Base-by-base conservation (phyloP, 2,797 vertebrate genomes). In the Diplodus sargus region DNA sequence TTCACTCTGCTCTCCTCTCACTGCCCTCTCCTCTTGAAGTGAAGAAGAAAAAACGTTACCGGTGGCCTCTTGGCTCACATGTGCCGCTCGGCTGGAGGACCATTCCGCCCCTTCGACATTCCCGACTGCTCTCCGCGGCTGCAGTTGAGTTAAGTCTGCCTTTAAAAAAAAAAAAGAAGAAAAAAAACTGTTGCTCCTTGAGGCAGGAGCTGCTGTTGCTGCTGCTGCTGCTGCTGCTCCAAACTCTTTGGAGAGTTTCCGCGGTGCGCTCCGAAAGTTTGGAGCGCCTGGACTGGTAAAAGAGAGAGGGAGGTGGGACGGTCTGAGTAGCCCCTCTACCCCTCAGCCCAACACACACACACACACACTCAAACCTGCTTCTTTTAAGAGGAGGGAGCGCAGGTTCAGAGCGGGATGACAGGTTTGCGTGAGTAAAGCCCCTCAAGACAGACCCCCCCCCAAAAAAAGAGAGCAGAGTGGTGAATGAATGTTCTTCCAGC, bases 91-190 rank as follows among this genome's bases (percentile, higher is more conserved):
- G 80, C 75, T 70, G 87, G 85, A 83, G 92, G 89, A 93, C 90
- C 95, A 94, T 95, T 92, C 94, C 94, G 87, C 89, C 91, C 83
- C 90, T 95, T 93, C 94, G 93, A 94, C 96, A 95, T 96, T 93
- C 95, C 95, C 93, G 81, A 90, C 86, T 12, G 4, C 43, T 67
- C 80, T 67, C 79, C 56, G 56, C 78, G 53, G 67, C 61, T 64
- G 8, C 16, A 71, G 30, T 54, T 61, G 14, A 20, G 51, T 30
- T 61, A 43, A 71, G 61, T 18, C 53, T 48, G 5, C 18, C 52
- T 67, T 34, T 28, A 4, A 28, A 28, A 28, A 34, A 34, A 34
- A 34, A 34, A 34, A 34, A 34, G 7, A 34, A 34, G n/a, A n/a
- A 34, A 34, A 34, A 34, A 34, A 34, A 9, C 34, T 34, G 8